Base-by-base conservation (phyloP, 2,888 invertebrate genomes). In the Ceriagrion tenellum region DNA sequence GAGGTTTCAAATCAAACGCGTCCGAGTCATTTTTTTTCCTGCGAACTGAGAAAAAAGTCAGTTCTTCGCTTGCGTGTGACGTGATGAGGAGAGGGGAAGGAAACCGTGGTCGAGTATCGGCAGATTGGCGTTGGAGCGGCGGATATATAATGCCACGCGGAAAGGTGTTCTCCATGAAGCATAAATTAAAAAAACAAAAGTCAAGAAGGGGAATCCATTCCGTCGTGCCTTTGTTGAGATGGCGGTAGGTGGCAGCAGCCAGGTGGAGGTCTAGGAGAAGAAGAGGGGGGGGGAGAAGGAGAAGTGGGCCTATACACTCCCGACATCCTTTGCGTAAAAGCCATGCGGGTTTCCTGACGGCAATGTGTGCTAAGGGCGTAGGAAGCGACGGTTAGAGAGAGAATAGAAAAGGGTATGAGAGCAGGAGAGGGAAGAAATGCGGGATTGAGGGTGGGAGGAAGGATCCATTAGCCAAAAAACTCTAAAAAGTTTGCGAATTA, bases 121-220 rank as follows among this genome's bases (percentile, higher is more conserved):
- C 55, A 55, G 90, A 30, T 56, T n/a, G 30, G n/a, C 12, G 59
- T 0, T 20, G 0, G 55, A 56, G 30, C 47, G 47, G n/a, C 30
- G 89, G 89, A n/a, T 30, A 63, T 30, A 63, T 91, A 63, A 91
- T 91, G 91, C 40, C 26, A 63, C 26, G 91, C 91, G 35, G 91
- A 91, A 91, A 91, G 91, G 91, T 91, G 91, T 91, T 91, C 63
- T n/a, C 91, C 56, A 40, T 35, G 56, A 91, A 91, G 91, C 91
- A 91, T 91, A 91, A 91, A 91, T 91, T 91, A 91, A 91, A 91
- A 91, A 63, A 20, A 59, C 30, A 91, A 59, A 90, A 91, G 63
- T 63, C 63, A 91, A 56, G 59, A 59, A 20, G 40, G 63, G 91
- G 91, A 91, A 91, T 91, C 91, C 91, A 91, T 91, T 91, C 59